phyloP scores from a whole-genome alignment of 2,797 vertebrate genomes.

The Cuculus canorus region DNA sequence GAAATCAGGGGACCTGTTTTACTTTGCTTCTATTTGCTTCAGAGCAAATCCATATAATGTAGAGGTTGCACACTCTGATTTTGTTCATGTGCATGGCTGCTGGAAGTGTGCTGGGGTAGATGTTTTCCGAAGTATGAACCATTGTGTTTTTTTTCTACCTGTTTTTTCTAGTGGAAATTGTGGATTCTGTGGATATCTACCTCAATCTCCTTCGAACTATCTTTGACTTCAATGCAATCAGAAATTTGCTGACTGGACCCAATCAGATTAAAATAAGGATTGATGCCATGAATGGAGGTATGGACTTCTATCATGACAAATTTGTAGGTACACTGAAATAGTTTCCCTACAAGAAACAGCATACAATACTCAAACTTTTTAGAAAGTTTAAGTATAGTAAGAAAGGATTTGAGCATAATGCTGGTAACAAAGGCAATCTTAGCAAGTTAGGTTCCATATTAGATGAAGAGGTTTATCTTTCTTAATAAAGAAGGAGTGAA shows the following conservation, averaged over 20 bases:
- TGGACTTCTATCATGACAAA: background rate
- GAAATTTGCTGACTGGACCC: conserved; percentile 91
- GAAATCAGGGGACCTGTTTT: background rate
- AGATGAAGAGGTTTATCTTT: background rate
- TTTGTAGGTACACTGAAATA: background rate
- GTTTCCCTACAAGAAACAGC: background rate
- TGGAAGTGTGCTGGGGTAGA: background rate
- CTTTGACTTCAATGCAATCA: conserved; percentile 94
- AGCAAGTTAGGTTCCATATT: background rate
- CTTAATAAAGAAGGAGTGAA: background rate
- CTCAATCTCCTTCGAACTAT: conserved; percentile 91
- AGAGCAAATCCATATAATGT: background rate
- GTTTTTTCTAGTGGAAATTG: conserved; percentile 89
- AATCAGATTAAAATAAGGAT: conserved; percentile 93
- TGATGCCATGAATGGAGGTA: conserved; percentile 98
- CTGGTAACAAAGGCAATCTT: background rate
- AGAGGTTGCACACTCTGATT: background rate
- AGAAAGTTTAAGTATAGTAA: background rate
- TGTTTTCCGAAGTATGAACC: background rate
- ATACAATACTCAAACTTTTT: background rate
- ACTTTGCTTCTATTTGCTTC: background rate
- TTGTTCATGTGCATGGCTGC: background rate
- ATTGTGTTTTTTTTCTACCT: background rate
- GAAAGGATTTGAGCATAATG: background rate
- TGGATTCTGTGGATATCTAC: conserved; percentile 97